These are phyloP conservation scores for Nipponia nippon DNA, from an alignment of 2,113 vertebrate species.

Conservation along the genomic window DNA sequence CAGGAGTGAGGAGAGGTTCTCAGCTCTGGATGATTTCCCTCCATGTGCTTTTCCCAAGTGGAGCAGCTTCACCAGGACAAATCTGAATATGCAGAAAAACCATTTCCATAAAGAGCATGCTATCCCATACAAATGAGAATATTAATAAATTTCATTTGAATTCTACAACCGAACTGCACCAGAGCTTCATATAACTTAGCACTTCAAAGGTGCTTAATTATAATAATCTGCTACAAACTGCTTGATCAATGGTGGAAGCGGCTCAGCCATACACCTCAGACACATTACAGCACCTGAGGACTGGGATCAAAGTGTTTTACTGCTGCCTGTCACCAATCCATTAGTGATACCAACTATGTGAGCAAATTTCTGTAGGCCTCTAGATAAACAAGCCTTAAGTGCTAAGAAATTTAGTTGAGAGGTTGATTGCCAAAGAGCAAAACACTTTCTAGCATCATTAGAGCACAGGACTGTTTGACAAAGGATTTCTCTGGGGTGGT, in stretches of 20 bases:
- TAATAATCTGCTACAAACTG: constrained; percentile 22
- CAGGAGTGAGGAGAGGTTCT: not conserved
- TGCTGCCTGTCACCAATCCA: not conserved
- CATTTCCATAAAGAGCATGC: not conserved
- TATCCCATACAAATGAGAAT: not conserved
- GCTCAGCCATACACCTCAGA: not conserved
- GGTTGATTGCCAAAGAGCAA: not conserved
- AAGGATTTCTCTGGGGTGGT: not conserved
- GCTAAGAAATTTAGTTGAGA: not conserved
- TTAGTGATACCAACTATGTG: not conserved
- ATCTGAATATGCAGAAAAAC: not conserved
- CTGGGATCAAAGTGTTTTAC: not conserved
- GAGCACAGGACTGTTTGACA: not conserved
- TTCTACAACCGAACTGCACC: not conserved
- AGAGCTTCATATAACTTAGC: not conserved
- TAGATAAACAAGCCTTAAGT: not conserved
- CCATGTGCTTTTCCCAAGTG: not conserved
- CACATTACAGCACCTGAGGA: not conserved
- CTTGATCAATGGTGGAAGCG: not conserved
- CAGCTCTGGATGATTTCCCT: not conserved
- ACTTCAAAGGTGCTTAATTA: constrained; percentile 23
- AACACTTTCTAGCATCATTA: constrained; percentile 10
- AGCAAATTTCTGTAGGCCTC: not conserved
- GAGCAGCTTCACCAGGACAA: not conserved
- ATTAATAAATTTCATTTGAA: not conserved